Base-by-base conservation (phyloP, 2,888 invertebrate species). In the Galeruca laticollis region DNA sequence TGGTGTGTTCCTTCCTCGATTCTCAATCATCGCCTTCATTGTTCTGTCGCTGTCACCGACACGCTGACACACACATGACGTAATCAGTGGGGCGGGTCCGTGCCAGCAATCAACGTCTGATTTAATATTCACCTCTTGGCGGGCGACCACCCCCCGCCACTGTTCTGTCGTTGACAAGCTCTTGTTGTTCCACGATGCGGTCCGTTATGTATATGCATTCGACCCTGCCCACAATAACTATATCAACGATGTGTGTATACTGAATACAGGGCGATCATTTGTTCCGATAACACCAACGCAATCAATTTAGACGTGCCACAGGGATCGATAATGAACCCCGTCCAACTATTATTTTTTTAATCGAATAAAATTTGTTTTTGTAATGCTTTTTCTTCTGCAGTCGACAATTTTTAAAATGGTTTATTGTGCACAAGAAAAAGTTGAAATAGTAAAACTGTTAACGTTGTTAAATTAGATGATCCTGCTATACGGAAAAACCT, bases 51-150 rank as follows among this genome's bases (percentile, higher is more conserved):
- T 83, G 83, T 83, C 83, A 83, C 75, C 76, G 81, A 78, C 83
- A 83, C 82, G 81, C 82, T 82, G 83, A 84, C 65, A 59, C 35
- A 84, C 84, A 84, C 82, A 84, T 84, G 84, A 84, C 83, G 83
- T 84, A 83, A 84, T 84, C 82, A 80, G 81, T 81, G 83, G 82
- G 84, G 84, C 83, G 84, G 81, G 82, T 56, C 56, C 31, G 26
- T 56, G 81, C 82, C 82, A 79, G 84, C 84, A 84, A 84, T 84
- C 84, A 84, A 81, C 82, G 83, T 83, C 84, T 84, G 84, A 84
- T 84, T 84, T 84, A 83, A 84, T 84, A 84, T 84, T 84, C 84
- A 84, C 83, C 82, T 82, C 75, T 75, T 82, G 82, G 81, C 78
- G 79, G 76, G 74, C 79, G 80, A 70, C 73, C 67, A 57, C 66